Evolutionary conservation across 2,888 invertebrate genomes (phyloP).

Genomic region (Lasius platythorax): DNA sequence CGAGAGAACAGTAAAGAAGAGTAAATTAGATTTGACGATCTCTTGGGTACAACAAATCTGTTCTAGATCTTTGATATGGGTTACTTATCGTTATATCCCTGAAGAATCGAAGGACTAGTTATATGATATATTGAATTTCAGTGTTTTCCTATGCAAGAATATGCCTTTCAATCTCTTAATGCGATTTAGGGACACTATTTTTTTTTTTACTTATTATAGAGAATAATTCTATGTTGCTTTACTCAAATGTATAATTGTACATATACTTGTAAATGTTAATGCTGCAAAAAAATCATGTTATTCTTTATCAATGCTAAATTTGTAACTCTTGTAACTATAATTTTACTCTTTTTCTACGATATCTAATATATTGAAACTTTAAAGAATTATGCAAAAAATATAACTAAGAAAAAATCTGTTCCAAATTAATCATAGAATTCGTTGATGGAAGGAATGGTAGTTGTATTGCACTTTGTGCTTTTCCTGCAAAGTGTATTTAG

Average conservation of each 20-base stretch:
- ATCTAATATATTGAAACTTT: background rate
- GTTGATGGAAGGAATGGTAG: background rate
- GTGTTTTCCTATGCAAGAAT: slow-evolving; percentile 12
- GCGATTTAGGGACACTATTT: slow-evolving; percentile 1
- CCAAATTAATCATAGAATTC: background rate
- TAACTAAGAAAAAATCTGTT: background rate
- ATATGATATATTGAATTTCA: slow-evolving; percentile 26
- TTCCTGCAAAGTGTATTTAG: slow-evolving; percentile 6
- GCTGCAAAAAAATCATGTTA: background rate
- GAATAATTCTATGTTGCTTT: background rate
- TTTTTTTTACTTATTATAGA: background rate
- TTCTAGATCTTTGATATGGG: slow-evolving; percentile 38
- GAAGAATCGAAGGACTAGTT: slow-evolving; percentile 19
- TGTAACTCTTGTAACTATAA: background rate
- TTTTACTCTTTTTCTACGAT: background rate
- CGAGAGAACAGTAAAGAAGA: slow-evolving; percentile 42
- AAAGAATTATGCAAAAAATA: background rate
- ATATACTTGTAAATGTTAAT: background rate
- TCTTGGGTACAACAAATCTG: slow-evolving; percentile 44
- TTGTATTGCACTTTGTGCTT: background rate
- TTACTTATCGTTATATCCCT: slow-evolving; percentile 35
- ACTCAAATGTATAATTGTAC: background rate
- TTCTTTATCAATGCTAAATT: background rate
- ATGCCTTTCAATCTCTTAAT: background rate
- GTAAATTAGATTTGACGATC: slow-evolving; percentile 55